phyloP scores from a whole-genome alignment of 2,888 invertebrate genomes.

The Acleris literana region DNA sequence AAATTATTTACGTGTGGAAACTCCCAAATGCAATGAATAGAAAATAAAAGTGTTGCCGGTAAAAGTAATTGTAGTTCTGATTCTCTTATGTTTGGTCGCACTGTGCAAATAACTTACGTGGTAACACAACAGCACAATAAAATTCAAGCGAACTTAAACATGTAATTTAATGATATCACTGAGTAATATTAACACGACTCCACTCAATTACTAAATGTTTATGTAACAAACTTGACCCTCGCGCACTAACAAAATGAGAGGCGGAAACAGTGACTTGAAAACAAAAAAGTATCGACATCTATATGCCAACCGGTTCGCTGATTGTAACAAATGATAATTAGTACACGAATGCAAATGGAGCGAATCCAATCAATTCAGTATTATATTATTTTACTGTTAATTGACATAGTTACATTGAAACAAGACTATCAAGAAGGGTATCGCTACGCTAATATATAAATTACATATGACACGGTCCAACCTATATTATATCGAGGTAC shows the following conservation, averaged over 20 bases:
- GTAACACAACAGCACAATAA: too few relatives aligned
- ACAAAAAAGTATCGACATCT: background rate
- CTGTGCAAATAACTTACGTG: too few relatives aligned
- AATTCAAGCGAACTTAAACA: too few relatives aligned
- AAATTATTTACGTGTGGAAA: too few relatives aligned
- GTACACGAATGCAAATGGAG: slow-evolving; percentile 1
- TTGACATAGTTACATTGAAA: too few relatives aligned
- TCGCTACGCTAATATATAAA: background rate
- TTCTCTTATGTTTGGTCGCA: too few relatives aligned
- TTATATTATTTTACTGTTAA: background rate
- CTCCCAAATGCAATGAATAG: too few relatives aligned
- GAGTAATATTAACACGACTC: too few relatives aligned
- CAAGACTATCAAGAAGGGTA: background rate
- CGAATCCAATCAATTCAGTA: background rate
- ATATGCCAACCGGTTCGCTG: slow-evolving; percentile 16
- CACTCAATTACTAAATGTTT: background rate
- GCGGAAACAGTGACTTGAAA: slow-evolving; percentile 14
- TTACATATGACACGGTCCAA: background rate
- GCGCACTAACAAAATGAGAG: slow-evolving; percentile 1
- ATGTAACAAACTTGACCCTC: background rate
- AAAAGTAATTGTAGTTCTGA: too few relatives aligned
- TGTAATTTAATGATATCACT: too few relatives aligned
- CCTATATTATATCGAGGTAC: background rate
- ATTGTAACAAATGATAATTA: slow-evolving; percentile 8
- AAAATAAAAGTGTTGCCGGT: too few relatives aligned